These are phyloP conservation scores for Schizopygopsis malacanthus DNA, from an alignment of 2,797 vertebrate species.

Conservation along the genomic window DNA sequence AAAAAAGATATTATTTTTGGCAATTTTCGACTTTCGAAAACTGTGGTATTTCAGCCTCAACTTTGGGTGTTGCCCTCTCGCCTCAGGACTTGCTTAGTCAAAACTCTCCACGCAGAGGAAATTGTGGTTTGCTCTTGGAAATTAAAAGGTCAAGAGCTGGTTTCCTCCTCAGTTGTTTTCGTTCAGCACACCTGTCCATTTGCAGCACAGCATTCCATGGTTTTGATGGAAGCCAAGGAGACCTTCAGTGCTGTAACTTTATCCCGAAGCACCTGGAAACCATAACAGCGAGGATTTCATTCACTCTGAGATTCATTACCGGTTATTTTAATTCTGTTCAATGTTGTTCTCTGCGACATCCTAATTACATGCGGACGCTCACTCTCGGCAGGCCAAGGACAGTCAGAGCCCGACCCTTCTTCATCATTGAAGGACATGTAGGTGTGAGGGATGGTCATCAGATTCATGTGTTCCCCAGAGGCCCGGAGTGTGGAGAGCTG, in stretches of 20 bases:
- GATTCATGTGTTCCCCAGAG: not conserved
- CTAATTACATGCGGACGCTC: slow-evolving; percentile 15
- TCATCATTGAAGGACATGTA: slow-evolving; percentile 16
- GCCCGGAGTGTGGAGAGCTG: slow-evolving; percentile 12
- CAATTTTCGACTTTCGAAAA: not conserved
- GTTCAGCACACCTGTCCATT: slow-evolving; percentile 46
- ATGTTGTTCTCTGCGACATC: not conserved
- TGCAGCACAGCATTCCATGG: slow-evolving; percentile 36
- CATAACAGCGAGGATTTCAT: not conserved
- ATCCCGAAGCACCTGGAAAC: not conserved
- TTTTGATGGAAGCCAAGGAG: slow-evolving; percentile 25
- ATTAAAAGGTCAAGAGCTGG: slow-evolving; percentile 53
- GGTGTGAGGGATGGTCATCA: not conserved
- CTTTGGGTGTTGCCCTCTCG: not conserved
- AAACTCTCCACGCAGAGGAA: slow-evolving; percentile 50
- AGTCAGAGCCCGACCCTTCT: not conserved
- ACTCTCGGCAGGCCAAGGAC: slow-evolving; percentile 1
- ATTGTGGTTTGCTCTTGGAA: slow-evolving; percentile 54
- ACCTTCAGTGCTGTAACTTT: slow-evolving; percentile 8
- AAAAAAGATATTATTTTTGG: not conserved
- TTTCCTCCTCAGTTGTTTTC: slow-evolving; percentile 41
- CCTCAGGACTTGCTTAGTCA: slow-evolving; percentile 17
- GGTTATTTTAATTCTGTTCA: slow-evolving; percentile 29
- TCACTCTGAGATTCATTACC: not conserved
- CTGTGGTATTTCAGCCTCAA: not conserved